Evolutionary conservation across 2,113 vertebrate species (phyloP).

Genomic region (Pao palembangensis): DNA sequence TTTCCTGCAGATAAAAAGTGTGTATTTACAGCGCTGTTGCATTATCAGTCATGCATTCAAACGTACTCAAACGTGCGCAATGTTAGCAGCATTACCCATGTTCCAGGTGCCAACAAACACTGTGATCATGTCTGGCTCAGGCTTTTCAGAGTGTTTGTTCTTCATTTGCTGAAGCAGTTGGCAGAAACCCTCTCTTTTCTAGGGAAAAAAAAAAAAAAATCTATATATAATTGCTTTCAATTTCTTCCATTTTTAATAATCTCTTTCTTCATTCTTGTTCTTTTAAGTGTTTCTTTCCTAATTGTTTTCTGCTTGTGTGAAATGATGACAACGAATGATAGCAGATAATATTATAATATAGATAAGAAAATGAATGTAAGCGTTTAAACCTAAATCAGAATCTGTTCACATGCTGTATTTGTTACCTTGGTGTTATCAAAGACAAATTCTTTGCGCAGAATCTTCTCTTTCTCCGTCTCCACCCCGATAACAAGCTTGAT

Average conservation of each 20-base stretch:
- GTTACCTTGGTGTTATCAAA: conserved; percentile 93
- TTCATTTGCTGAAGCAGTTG: conserved; percentile 99
- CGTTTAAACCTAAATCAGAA: background rate
- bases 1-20: conserved; percentile 75
- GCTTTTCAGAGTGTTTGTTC: conserved; percentile 93
- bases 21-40: background rate
- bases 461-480: conserved; percentile 94
- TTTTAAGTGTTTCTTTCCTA: too few species aligned
- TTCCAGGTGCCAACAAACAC: conserved; percentile 98
- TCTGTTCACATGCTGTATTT: background rate
- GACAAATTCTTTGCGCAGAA: conserved; percentile 85
- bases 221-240: background rate
- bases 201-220: too few species aligned
- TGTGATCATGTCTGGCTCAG: conserved; percentile 96
- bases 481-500: conserved; percentile 86
- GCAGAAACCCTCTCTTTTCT: conserved; percentile 98
- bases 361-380: too few species aligned
- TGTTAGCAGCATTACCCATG: conserved; percentile 80
- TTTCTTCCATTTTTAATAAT: background rate
- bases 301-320: too few species aligned
- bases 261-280: background rate
- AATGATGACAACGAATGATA: too few species aligned
- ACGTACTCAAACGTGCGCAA: background rate
- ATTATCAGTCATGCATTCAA: background rate
- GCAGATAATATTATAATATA: too few species aligned